Base-by-base conservation (phyloP, 2,113 vertebrate genomes). In the Stegastes partitus region DNA sequence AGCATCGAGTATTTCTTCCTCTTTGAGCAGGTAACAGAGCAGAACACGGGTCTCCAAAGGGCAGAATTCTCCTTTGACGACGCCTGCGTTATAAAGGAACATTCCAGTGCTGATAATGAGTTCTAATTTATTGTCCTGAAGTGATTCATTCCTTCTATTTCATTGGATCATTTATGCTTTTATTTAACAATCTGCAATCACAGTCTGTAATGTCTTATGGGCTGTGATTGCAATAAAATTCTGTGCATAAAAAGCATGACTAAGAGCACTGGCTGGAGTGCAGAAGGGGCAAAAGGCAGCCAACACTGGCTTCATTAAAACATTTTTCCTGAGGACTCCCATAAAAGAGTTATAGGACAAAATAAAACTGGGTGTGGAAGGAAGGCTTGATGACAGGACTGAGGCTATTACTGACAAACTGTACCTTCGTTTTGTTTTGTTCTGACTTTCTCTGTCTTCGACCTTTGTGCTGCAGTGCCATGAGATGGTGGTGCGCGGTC, bases 1-100 rank as follows among this genome's bases (percentile, higher is more conserved):
- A 95, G 95, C 87, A 94, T 97, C 15, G 97, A 98, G 88, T 96
- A 97, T 22, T 92, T 96, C 62, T 96, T 99, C 84, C 96, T 99
- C 56, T 99, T 97, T 5, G 97, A 98, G 91, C 97, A 98, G 96
- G 97, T 98, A 90, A 86, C 42, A 75, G 19, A 77, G 47, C 49
- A 65, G 61, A 84, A 79, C 59, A 31, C 53, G 2, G 34, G 67
- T 34, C 50, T n/a, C 5, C 45, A 39, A 58, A 50, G 28, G 55
- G 28, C 37, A 59, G n/a, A 69, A 23, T 54, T 57, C 63, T 77
- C 44, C 37, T 55, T 66, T 51, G 15, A 11, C 45, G 45, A 1
- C 53, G 8, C 45, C 21, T 58, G 37, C 53, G n/a, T 31, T n/a
- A 21, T 15, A 11, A 70, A 31, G 51, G 76, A 53, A 50, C 25